Base-by-base conservation (phyloP, 2,113 vertebrate genomes). In the Sorex fumeus region DNA sequence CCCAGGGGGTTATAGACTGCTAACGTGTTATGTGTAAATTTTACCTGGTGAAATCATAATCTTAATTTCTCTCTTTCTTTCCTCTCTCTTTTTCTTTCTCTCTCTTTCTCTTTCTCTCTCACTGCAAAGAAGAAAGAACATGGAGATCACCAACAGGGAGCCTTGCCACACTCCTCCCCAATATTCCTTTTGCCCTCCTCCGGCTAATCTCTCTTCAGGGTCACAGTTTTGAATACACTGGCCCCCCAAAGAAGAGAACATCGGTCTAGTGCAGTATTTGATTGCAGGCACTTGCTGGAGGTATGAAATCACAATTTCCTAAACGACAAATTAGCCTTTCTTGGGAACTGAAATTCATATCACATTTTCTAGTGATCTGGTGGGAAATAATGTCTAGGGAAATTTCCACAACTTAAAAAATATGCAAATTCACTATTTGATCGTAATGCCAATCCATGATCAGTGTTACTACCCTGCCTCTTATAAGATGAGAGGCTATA, bases 301-400 rank as follows among this genome's bases (percentile, higher is more conserved):
- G 80, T 40, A 72, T 25, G 92, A 23, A 91, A 90, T 72, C 77
- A 97, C 95, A 96, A 95, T 95, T 97, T 97, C 95, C 92, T 92
- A 6, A 7, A 36, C 4, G 69, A 77, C 91, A 95, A 95, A 95
- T 74, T 96, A 96, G 69, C 85, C 91, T 85, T 94, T 95, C 85
- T 87, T 80, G 72, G 92, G 90, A 93, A 96, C 92, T 79, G 8
- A 94, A 95, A 87, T 85, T 96, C 45, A 34, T 66, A 76, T 81
- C 94, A 30, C 67, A 96, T 94, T 91, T 97, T 95, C 83, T 71
- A 90, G 84, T 96, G 96, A 87, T 88, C 94, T 87, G 32, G 88
- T 62, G 91, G 89, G 81, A 96, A 97, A 95, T 70, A 71, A 92
- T 81, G 91, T 97, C 95, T 90, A 94, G 95, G 90, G 86, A 94